phyloP scores from a whole-genome alignment of 1,140 invertebrate species.

The Bombyx mori region ASM3026992v2 NC_085125.1:9623501-9624000 shows the following conservation, averaged over 20 bases:
- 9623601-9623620: too few relatives aligned
- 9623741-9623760: conserved; percentile 65
- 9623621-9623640: too few relatives aligned
- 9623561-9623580: too few relatives aligned
- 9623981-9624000: conserved; percentile 34
- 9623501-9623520: too few relatives aligned
- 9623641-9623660: too few relatives aligned
- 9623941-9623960: conserved; percentile 40
- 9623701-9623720: too few relatives aligned
- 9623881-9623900: conserved; percentile 39
- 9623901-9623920: conserved; percentile 36
- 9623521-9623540: too few relatives aligned
- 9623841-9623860: conserved; percentile 48
- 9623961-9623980: conserved; percentile 34
- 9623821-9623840: conserved; percentile 62
- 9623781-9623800: conserved; percentile 57
- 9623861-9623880: conserved; percentile 26
- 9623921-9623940: conserved; percentile 17
- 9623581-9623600: too few relatives aligned
- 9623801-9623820: conserved; percentile 62
- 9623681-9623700: too few relatives aligned
- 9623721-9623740: conserved; percentile 37
- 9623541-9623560: too few relatives aligned
- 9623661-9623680: too few relatives aligned
- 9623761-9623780: conserved; percentile 56